Evolutionary conservation across 2,113 vertebrate species (phyloP).

Genomic region (Progne subis): DNA sequence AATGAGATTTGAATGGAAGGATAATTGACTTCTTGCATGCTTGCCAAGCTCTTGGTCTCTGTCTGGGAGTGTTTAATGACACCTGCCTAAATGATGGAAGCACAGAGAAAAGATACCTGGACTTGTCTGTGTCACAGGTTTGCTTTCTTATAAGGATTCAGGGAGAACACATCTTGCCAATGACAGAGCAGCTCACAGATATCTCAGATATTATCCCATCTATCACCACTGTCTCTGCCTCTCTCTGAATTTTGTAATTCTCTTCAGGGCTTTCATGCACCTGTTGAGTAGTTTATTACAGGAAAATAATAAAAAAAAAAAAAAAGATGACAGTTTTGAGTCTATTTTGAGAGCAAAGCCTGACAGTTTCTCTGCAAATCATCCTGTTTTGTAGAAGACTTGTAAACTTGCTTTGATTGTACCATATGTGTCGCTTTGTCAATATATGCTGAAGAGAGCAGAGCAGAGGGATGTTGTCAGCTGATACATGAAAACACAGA

Average conservation of each 20-base stretch:
- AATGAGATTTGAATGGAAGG: background rate
- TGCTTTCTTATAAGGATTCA: background rate
- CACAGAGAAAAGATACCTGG: background rate
- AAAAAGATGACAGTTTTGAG: background rate
- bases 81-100: background rate
- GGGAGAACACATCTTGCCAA: background rate
- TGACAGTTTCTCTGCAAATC: constrained; percentile 56
- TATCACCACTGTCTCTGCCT: background rate
- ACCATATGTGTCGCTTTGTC: constrained; percentile 61
- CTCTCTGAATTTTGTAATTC: background rate
- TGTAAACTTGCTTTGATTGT: constrained; percentile 65
- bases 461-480: constrained; percentile 44
- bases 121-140: background rate
- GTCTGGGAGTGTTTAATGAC: background rate
- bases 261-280: constrained; percentile 14
- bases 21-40: background rate
- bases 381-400: constrained; percentile 27
- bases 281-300: constrained; percentile 28
- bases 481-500: constrained; percentile 35
- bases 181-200: constrained; percentile 20
- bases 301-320: background rate
- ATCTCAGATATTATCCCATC: background rate
- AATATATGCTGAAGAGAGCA: constrained; percentile 49
- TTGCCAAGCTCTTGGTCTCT: background rate
- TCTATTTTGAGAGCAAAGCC: constrained; percentile 59